Evolutionary conservation across 37 sponge, comb jelly and placozoan species (phyloP), one percentile per base, ranked within the genome.

Genomic region (Crambe crambe): DNA sequence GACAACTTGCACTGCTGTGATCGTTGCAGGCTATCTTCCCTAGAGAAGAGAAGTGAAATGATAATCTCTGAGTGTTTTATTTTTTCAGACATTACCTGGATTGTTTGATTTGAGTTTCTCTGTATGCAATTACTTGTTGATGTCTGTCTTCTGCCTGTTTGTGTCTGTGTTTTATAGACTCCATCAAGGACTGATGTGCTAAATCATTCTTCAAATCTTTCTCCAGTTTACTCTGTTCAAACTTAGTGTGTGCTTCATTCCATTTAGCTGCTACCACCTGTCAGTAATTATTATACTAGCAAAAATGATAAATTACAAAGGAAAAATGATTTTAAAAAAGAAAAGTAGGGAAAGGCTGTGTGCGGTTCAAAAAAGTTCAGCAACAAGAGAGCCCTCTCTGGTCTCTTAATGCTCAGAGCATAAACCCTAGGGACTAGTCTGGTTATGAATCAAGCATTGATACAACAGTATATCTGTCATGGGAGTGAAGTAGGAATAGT

Each of bases 61-160:
- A 51, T 51, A 18, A 51, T 9, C 15, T 15, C 15, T 18, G 54
- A 51, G 15, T 18, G 15, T 51, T 15, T 47, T 47, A 47, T 47
- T 15, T 12, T 47, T 47, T 15, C 51, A 47, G 4, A 20, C 17
- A 20, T 60, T 60, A n/a, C 61, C 23, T 25, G 9, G 54, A 51
- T 51, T 15, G 9, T 51, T 51, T 9, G 23, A 60, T 60, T 22
- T 60, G 61, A 26, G 61, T 25, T 25, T 60, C 61, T 22, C 25
- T 20, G 23, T 9, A 9, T 60, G 61, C 27, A 20, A 20, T 9
- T 20, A 26, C 25, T 60, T 25, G 17, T 25, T 60, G 61, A 22
- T 60, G 61, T 60, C 61, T 60, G 4, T 60, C 61, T 60, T 60
- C 25, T 26, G 61, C 61, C 61, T 26, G 61, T 25, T 60, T 60